Conservation (phyloP, 2,113 vertebrate genomes). For the Taurulus bubalis region DNA sequence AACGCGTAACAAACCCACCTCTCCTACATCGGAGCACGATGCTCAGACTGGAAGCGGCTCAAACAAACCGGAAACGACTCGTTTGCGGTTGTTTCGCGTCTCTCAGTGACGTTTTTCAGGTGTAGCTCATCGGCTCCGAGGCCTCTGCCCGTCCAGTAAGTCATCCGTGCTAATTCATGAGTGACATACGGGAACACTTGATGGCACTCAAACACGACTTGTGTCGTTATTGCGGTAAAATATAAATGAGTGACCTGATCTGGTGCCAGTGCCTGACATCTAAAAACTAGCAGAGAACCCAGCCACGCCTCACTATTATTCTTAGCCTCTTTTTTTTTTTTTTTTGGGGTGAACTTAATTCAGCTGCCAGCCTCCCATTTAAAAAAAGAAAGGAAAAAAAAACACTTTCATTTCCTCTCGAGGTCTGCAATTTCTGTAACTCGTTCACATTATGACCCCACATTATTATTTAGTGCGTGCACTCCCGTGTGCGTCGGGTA, state of each 20-base stretch:
- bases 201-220: slow-evolving; percentile 41
- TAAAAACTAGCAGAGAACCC: slow-evolving; percentile 36
- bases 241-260: slow-evolving; percentile 43
- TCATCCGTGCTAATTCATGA: neutral
- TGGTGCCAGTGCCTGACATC: slow-evolving; percentile 51
- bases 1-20: neutral
- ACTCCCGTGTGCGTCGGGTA: slow-evolving; percentile 62
- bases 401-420: slow-evolving; percentile 72
- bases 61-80: neutral
- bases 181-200: slow-evolving; percentile 21
- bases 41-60: neutral
- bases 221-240: slow-evolving; percentile 41
- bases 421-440: slow-evolving; percentile 73
- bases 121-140: neutral
- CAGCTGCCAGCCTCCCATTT: slow-evolving; percentile 72
- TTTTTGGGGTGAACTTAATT: slow-evolving; percentile 53
- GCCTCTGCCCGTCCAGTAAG: neutral
- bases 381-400: slow-evolving; percentile 57
- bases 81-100: slow-evolving; percentile 5
- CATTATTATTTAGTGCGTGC: slow-evolving; percentile 78
- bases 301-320: slow-evolving; percentile 64
- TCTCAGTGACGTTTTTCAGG: slow-evolving; percentile 20
- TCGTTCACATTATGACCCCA: slow-evolving; percentile 74
- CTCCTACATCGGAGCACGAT: neutral
- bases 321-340: slow-evolving; percentile 54